Evolutionary conservation across 2,888 invertebrate genomes (phyloP).

Genomic region (Temnothorax ravouxi): DNA sequence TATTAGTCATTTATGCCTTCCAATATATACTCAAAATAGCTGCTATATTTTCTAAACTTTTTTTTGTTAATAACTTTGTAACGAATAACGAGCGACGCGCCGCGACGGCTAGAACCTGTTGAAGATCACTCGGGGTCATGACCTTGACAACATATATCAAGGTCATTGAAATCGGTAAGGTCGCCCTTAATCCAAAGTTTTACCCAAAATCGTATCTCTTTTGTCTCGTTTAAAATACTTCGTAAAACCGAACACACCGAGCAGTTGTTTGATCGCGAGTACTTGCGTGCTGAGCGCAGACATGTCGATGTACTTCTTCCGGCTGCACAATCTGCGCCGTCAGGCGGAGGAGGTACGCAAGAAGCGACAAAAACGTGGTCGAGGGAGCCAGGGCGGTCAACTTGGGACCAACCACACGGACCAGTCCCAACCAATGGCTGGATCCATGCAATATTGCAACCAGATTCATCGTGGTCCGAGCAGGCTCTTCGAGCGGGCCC

Average conservation of each 20-base stretch:
- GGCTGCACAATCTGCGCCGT: constrained; percentile 95
- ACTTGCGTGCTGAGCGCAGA: constrained; percentile 85
- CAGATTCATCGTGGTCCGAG: constrained; percentile 90
- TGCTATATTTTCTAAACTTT: too few relatives aligned
- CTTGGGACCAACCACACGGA: constrained; percentile 84
- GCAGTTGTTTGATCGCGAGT: constrained; percentile 60
- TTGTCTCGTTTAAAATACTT: constrained; percentile 24
- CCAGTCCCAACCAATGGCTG: constrained; percentile 85
- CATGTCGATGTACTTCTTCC: constrained; percentile 98
- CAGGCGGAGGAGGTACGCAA: constrained; percentile 93
- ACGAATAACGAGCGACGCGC: too few relatives aligned
- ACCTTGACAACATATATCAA: too few relatives aligned
- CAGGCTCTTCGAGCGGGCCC: constrained; percentile 94
- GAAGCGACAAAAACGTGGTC: constrained; percentile 87
- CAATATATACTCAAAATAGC: too few relatives aligned
- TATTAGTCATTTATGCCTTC: too few relatives aligned
- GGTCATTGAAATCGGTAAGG: too few relatives aligned
- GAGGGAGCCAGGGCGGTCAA: constrained; percentile 81
- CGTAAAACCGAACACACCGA: background rate
- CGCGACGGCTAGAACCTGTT: too few relatives aligned
- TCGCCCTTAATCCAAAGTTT: too few relatives aligned
- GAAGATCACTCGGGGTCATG: too few relatives aligned
- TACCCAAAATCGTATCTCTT: background rate
- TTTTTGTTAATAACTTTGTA: too few relatives aligned
- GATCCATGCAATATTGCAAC: constrained; percentile 87